Evolutionary conservation across 2,888 invertebrate genomes (phyloP), one percentile per base, ranked within the genome.

Genomic region (Stratiomys singularior): DNA sequence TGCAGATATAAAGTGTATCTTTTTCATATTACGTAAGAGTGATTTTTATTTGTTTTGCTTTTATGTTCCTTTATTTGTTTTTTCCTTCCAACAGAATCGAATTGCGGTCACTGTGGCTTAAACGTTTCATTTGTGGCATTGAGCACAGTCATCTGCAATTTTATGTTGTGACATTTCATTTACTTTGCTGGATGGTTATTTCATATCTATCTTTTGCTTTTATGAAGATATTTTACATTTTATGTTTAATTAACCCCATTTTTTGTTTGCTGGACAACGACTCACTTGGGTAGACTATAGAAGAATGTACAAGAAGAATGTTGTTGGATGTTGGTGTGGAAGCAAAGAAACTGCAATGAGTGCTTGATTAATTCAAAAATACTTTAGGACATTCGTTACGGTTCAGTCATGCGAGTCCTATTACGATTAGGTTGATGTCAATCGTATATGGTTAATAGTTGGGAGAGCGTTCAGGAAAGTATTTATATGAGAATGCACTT

Each of bases 211-310:
- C 56, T 72, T 72, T 27, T 44, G 67, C 18, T 47, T 52, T 9
- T 37, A 37, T 37, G 37, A 37, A 58, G 58, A 74, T 74, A 13
- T 44, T 37, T 74, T 30, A 30, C 52, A 44, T 74, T 58, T 44
- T 15, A 21, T 58, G 60, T 58, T 74, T 74, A 74, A 74, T 74
- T 74, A 74, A 74, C 74, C 74, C n/a, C 60, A 21, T 74, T 74
- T 56, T 27, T 37, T 46, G 67, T 18, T 67, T 7, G 52, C n/a
- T 52, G 15, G 15, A 37, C 37, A 37, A 37, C 37, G 9, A 37
- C 37, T 37, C 52, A 18, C 52, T 37, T 37, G 52, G 4, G 15
- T 4, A 60, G 21, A 60, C 58, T 15, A 15, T 52, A 4, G 4
- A 60, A 60, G 25, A 52, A 52, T 9, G 4, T 15, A 9, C 15